These are phyloP conservation scores for Notodonta ziczac DNA, from an alignment of 2,888 invertebrate genomes.

Conservation along the genomic window DNA sequence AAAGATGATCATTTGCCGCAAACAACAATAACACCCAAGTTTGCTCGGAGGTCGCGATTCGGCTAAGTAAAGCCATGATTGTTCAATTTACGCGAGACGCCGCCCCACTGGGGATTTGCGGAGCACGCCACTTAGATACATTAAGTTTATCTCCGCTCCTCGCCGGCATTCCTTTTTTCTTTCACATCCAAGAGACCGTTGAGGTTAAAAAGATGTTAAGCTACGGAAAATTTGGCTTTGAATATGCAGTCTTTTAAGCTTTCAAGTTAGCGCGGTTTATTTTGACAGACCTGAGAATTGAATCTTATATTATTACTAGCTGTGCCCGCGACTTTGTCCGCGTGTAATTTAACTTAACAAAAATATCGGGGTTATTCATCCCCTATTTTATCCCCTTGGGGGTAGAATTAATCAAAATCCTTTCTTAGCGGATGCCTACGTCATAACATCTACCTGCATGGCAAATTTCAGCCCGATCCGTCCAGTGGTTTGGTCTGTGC, in stretches of 20 bases:
- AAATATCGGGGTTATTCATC: too few species aligned
- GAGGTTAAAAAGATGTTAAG: conserved; percentile 11
- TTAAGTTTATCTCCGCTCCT: conserved; percentile 41
- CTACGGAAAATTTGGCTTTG: neutral
- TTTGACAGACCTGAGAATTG: neutral
- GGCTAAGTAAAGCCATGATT: conserved; percentile 39
- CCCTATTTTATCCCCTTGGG: too few species aligned
- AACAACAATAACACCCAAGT: neutral
- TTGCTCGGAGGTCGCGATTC: conserved; percentile 6
- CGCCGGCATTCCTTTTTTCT: conserved; percentile 10
- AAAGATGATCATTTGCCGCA: neutral
- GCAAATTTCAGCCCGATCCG: too few species aligned
- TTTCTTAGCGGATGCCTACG: too few species aligned
- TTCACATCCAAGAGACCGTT: conserved; percentile 23
- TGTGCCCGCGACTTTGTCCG: too few species aligned
- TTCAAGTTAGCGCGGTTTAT: neutral
- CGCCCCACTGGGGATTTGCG: conserved; percentile 30
- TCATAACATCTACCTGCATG: too few species aligned
- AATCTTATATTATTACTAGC: too few species aligned
- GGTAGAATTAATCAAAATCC: too few species aligned
- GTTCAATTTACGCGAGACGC: conserved; percentile 41
- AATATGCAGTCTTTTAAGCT: conserved; percentile 11
- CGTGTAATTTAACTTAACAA: too few species aligned
- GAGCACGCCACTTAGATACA: conserved; percentile 38
- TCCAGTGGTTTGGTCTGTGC: too few species aligned